Evolutionary conservation across 2,797 vertebrate species (phyloP).

Genomic region (Varecia variegata): DNA sequence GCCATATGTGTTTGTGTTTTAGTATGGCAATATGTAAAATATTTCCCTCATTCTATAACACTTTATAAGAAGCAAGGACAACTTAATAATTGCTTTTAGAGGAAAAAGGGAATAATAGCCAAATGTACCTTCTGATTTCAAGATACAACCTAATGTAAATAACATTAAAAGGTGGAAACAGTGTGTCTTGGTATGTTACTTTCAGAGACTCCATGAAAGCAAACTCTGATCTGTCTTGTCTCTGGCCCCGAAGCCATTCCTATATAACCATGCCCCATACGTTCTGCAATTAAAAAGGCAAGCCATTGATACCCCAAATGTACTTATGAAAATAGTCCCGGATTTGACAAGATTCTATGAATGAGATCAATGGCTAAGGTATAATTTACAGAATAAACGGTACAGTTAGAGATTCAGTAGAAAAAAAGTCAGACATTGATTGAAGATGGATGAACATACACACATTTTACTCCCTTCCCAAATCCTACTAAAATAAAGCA

Average conservation of each 20-base stretch:
- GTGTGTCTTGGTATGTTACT: neutral
- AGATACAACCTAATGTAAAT: neutral
- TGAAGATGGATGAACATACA: neutral
- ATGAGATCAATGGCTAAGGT: neutral
- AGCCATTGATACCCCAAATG: neutral
- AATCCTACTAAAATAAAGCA: neutral
- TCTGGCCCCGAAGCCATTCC: neutral
- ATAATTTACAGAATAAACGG: conserved; percentile 24
- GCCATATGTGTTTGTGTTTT: neutral
- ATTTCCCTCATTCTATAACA: neutral
- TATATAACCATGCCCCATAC: too few species aligned
- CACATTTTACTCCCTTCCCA: neutral
- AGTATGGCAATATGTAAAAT: neutral
- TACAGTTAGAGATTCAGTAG: conserved; percentile 12
- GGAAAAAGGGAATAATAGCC: neutral
- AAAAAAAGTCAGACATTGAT: conserved; percentile 5
- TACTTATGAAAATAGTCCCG: neutral
- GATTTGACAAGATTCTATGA: conserved; percentile 21
- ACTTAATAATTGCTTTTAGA: neutral
- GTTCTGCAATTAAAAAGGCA: neutral
- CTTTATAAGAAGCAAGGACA: neutral
- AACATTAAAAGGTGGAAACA: neutral
- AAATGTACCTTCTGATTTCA: neutral
- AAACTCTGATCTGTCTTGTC: neutral
- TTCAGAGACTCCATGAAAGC: neutral